Conservation (phyloP, 2,797 vertebrate species). For the Enteromius unitaeniatus region DNA sequence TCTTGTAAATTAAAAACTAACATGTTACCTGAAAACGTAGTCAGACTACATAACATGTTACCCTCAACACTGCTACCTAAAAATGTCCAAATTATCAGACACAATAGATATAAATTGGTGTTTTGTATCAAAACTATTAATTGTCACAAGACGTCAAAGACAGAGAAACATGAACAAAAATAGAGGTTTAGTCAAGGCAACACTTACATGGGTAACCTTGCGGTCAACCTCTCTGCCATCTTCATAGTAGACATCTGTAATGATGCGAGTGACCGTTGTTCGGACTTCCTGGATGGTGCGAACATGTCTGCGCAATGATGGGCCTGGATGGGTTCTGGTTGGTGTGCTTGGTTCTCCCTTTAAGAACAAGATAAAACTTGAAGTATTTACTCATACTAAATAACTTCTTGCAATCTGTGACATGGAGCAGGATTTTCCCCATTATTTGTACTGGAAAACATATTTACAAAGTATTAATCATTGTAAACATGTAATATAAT, state of each 20-base stretch:
- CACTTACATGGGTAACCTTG: constrained; percentile 86
- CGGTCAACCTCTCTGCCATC: constrained; percentile 93
- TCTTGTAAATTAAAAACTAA: no score
- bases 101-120: not conserved
- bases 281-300: constrained; percentile 93
- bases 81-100: not conserved
- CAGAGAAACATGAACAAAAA: not conserved
- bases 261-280: constrained; percentile 89
- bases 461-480: not conserved
- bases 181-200: not conserved
- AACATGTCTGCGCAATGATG: constrained; percentile 81
- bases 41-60: not conserved
- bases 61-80: not conserved
- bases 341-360: constrained; percentile 74
- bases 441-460: not conserved
- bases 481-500: not conserved
- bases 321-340: constrained; percentile 73
- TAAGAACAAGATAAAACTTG: not conserved
- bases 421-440: not conserved
- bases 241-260: constrained; percentile 94
- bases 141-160: not conserved
- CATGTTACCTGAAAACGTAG: no score
- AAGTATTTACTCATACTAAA: not conserved
- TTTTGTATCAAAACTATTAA: not conserved
- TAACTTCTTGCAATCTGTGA: not conserved